Percentiles rank a stretch among this genome's conserved stretches.
These are phyloP conservation scores for Drosophila acutilabella DNA, from an alignment of 2,888 invertebrate genomes.

Conservation along the genomic window DNA sequence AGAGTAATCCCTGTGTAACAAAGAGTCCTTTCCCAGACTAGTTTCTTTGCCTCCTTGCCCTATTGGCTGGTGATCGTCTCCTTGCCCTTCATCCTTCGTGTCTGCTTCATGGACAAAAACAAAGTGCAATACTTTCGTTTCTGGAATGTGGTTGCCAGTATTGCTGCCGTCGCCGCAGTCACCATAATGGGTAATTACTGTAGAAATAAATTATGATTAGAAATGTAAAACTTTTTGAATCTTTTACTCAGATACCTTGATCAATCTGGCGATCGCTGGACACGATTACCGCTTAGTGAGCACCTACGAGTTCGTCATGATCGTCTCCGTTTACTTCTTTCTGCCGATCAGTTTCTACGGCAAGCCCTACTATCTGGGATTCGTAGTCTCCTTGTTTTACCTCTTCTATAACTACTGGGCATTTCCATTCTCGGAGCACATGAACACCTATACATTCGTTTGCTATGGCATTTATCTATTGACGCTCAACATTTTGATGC, in stretches of 20 bases:
- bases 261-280: not conserved
- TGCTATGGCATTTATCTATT: slow-evolving; percentile 14
- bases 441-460: not conserved
- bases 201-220: not conserved
- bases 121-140: not conserved
- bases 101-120: slow-evolving; percentile 16
- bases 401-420: slow-evolving; percentile 1
- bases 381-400: slow-evolving; percentile 14
- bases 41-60: slow-evolving; percentile 4
- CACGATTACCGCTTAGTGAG: not conserved
- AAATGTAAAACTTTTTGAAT: not conserved
- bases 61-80: slow-evolving; percentile 12
- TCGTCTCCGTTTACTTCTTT: slow-evolving; percentile 41
- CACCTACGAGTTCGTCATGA: slow-evolving; percentile 45
- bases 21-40: not conserved
- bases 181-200: slow-evolving; percentile 29
- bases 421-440: accelerated
- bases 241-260: slow-evolving; percentile 20
- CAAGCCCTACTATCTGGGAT: slow-evolving; percentile 31
- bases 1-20: no score
- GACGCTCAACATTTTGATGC: slow-evolving; percentile 24
- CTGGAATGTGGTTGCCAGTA: slow-evolving; percentile 35
- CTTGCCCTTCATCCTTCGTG: slow-evolving; percentile 22
- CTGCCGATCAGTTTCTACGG: slow-evolving; percentile 44
- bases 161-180: not conserved